Percentiles rank a stretch among this genome's conserved stretches.
phyloP scores from a whole-genome alignment of 2,113 vertebrate genomes.

The Chrysemys picta region DNA sequence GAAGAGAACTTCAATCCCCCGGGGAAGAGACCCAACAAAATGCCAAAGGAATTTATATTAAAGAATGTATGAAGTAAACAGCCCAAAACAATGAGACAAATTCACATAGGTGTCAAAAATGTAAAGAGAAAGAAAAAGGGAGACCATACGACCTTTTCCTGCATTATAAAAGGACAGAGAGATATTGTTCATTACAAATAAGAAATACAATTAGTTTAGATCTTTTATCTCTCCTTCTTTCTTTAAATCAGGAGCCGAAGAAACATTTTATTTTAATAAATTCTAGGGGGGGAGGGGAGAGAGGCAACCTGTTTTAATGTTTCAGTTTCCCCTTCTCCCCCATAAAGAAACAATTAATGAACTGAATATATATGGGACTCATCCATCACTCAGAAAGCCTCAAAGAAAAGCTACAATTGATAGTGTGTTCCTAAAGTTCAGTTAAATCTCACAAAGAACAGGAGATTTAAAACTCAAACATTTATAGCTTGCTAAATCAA shows the following conservation, averaged over 20 bases:
- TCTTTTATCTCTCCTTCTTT: constrained; percentile 1
- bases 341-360: constrained; percentile 20
- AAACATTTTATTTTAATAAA: constrained; percentile 55
- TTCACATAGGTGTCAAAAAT: constrained; percentile 70
- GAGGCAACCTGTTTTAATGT: constrained; percentile 14
- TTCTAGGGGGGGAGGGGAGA: not conserved
- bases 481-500: constrained; percentile 46
- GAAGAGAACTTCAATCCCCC: constrained; percentile 70
- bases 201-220: constrained; percentile 54
- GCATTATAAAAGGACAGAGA: constrained; percentile 44
- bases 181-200: constrained; percentile 51
- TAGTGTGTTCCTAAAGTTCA: not conserved
- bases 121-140: not conserved
- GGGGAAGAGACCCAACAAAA: constrained; percentile 69
- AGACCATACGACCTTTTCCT: constrained; percentile 74
- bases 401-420: not conserved
- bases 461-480: constrained; percentile 13
- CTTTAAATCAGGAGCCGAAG: not conserved
- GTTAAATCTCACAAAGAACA: constrained; percentile 2
- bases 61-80: constrained; percentile 73
- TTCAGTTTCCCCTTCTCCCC: not conserved
- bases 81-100: constrained; percentile 69
- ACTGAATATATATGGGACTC: constrained; percentile 40
- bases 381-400: constrained; percentile 8
- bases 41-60: constrained; percentile 73